phyloP scores from a whole-genome alignment of 2,113 vertebrate genomes.

The Campylorhamphus procurvoides region DNA sequence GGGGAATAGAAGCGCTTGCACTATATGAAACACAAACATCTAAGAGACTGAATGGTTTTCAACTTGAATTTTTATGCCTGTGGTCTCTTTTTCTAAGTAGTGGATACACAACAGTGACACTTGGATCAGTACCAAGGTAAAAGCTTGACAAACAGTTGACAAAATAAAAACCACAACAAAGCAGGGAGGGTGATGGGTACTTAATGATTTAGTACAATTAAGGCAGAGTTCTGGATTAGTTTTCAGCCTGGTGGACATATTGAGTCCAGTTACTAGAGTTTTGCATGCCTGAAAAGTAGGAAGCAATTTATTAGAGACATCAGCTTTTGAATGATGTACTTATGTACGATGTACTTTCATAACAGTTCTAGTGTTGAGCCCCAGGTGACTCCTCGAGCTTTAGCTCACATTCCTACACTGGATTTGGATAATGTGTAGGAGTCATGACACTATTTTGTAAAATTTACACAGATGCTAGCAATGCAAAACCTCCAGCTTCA shows the following conservation, averaged over 20 bases:
- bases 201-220: not conserved
- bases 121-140: not conserved
- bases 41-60: not conserved
- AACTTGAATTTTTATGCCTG: not conserved
- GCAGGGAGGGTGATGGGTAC: rapidly evolving
- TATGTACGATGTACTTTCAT: not conserved
- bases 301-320: not conserved
- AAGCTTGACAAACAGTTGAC: not conserved
- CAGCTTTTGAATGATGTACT: not conserved
- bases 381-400: not conserved
- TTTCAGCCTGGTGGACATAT: not conserved
- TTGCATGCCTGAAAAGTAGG: not conserved
- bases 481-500: not conserved
- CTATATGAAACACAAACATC: not conserved
- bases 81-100: not conserved
- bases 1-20: not conserved
- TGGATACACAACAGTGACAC: not conserved
- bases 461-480: slow-evolving; percentile 19
- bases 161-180: not conserved
- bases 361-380: not conserved
- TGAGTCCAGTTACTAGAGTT: not conserved
- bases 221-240: not conserved
- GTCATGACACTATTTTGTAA: not conserved
- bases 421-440: not conserved
- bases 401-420: not conserved